Conservation (phyloP, 2,113 vertebrate species). For the Actinemys pallida region DNA sequence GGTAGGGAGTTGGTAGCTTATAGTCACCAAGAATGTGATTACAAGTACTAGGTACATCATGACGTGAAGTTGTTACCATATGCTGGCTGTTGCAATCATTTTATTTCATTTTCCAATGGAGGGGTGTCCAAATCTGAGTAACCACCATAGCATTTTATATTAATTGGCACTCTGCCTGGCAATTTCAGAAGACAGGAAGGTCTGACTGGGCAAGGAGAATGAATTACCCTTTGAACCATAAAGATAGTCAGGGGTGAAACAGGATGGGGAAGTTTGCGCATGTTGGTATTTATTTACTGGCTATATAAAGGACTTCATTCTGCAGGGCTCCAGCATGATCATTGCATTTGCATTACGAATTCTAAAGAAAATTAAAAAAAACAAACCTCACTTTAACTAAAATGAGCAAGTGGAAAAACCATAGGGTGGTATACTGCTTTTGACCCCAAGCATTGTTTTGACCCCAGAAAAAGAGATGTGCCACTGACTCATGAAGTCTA, state of each 20-base stretch:
- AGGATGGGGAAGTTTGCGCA: background rate
- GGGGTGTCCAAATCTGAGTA: background rate
- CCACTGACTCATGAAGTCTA: background rate
- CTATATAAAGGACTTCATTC: background rate
- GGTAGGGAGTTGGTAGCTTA: background rate
- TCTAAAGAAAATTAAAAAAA: background rate
- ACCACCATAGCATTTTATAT: background rate
- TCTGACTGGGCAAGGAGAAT: slow-evolving; percentile 1
- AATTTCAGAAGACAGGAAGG: background rate
- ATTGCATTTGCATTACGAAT: background rate
- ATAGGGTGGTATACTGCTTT: rapidly evolving
- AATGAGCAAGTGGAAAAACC: background rate
- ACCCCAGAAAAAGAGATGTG: background rate
- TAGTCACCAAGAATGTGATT: background rate
- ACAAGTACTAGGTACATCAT: background rate
- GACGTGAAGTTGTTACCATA: background rate
- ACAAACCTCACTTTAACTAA: background rate
- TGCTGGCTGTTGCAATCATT: background rate
- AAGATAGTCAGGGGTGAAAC: background rate
- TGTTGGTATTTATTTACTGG: background rate
- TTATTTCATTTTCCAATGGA: background rate
- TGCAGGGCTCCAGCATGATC: rapidly evolving
- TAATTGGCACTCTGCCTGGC: background rate
- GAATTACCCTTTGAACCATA: background rate
- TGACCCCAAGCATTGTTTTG: background rate